phyloP scores from a whole-genome alignment of 2,888 invertebrate species.

The Lamellibrachia satsuma region DNA sequence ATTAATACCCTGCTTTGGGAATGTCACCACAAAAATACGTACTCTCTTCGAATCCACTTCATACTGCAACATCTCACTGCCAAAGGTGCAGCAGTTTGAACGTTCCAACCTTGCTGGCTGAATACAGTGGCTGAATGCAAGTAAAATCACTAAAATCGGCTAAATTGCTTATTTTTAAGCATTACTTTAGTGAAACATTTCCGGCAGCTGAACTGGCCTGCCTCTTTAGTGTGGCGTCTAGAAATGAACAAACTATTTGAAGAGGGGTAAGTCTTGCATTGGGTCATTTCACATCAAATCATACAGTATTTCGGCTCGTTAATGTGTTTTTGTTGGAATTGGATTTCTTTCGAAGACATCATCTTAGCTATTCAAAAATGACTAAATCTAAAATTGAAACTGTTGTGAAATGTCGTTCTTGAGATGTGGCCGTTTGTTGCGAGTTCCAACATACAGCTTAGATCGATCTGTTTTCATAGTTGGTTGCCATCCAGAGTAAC shows the following conservation, averaged over 20 bases:
- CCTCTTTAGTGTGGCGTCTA: background rate
- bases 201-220: no score
- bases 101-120: no score
- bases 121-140: no score
- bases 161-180: no score
- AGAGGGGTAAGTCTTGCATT: background rate
- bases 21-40: no score
- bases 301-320: background rate
- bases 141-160: no score
- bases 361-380: background rate
- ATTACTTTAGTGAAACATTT: no score
- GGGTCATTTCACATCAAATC: background rate
- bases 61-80: no score
- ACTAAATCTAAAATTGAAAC: background rate
- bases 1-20: no score
- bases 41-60: no score
- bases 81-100: no score
- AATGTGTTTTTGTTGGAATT: background rate
- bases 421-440: no score
- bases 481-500: background rate
- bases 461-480: background rate
- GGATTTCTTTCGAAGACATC: background rate
- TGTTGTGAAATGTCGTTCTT: background rate
- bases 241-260: background rate
- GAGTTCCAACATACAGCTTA: background rate